These are phyloP conservation scores for Lutjanus campechanus DNA, from an alignment of 2,797 vertebrate genomes.

Conservation along the genomic window DNA sequence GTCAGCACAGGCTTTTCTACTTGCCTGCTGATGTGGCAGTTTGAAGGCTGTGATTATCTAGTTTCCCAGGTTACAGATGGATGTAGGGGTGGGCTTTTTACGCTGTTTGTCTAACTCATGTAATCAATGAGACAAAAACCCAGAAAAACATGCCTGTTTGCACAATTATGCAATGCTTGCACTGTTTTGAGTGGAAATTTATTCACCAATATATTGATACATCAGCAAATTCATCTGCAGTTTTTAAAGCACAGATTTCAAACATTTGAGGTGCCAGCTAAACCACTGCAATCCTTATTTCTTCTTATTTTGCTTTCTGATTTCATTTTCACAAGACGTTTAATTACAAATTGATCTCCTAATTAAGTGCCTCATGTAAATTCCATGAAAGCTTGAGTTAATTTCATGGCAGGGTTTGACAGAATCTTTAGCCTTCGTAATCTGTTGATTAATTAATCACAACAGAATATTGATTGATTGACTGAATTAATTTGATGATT, in stretches of 20 bases:
- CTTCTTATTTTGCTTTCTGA: not conserved
- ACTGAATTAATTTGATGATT: too few species aligned
- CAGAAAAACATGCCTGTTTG: slow-evolving; percentile 36
- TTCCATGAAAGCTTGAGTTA: not conserved
- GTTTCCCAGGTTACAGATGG: slow-evolving; percentile 66
- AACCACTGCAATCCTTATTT: not conserved
- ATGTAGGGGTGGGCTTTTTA: slow-evolving; percentile 22
- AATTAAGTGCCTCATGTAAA: not conserved
- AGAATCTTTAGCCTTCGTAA: not conserved
- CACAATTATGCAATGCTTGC: slow-evolving; percentile 3
- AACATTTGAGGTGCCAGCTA: not conserved
- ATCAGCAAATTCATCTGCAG: not conserved
- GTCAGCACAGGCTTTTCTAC: slow-evolving; percentile 79
- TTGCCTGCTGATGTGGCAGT: slow-evolving; percentile 84
- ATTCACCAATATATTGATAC: not conserved
- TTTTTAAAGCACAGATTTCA: not conserved
- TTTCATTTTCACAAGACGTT: not conserved
- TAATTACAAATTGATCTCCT: not conserved
- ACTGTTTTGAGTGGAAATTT: not conserved
- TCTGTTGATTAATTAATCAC: not conserved
- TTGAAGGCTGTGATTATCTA: slow-evolving; percentile 71
- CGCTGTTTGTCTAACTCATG: slow-evolving; percentile 30
- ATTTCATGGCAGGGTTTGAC: not conserved
- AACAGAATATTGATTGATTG: not conserved
- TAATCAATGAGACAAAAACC: slow-evolving; percentile 52